Base-by-base conservation (phyloP, 2,888 invertebrate genomes). In the Aleiodes testaceus region DNA sequence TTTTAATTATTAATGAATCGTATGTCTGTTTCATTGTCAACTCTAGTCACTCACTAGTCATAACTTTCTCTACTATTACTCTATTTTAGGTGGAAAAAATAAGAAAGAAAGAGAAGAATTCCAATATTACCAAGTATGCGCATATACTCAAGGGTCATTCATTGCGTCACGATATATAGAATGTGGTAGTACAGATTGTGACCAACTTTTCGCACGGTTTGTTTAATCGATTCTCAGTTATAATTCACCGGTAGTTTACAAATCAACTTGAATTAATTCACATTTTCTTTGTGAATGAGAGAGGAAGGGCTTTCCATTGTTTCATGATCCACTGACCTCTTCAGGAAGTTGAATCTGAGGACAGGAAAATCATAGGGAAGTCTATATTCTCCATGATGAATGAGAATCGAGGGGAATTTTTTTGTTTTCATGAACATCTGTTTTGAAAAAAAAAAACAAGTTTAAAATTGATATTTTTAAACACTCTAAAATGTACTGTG, bases 11-110 rank as follows among this genome's bases (percentile, higher is more conserved):
- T 1, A 12, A 42, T 12, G 16, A 59, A 36, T 42, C 26, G 14
- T 42, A 16, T 59, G 59, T 42, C 59, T 59, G 36, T 55, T n/a
- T 59, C 36, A 59, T n/a, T 59, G 59, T 59, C 59, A 59, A 53
- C 22, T 53, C n/a, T 53, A 53, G 59, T 42, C 59, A 36, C 36
- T 59, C 36, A 36, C 42, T 5, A n/a, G n/a, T 36, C 9, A 59
- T 11, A 9, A 16, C 59, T 16, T 36, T 30, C 30, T 59, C 3
- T 26, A 26, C 26, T 6, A 42, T 59, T 59, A 59, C 59, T 59
- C 42, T 59, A 59, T 36, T 36, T 59, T 59, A 59, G 42, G 59
- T 18, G 26, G 26, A 20, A 16, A 5, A 26, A 26, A n/a, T n/a
- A n/a, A n/a, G n/a, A 26, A 26, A 22, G 5, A 26, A 26, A 26